phyloP scores from a whole-genome alignment of 92 coral and sea anemone genomes.

The Porites divaricata region DNA sequence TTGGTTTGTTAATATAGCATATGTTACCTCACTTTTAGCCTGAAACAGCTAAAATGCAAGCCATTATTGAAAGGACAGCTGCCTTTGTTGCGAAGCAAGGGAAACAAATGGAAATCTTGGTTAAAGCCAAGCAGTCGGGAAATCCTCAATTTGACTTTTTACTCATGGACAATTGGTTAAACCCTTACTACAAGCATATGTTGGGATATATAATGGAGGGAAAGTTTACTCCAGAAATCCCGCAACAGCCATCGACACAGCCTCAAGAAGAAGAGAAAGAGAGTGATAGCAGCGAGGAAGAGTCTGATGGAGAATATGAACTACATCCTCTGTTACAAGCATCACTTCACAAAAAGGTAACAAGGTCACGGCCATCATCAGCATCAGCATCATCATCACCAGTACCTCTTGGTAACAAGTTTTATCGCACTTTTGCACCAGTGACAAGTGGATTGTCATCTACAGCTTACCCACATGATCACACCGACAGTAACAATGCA shows the following conservation, averaged over 20 bases:
- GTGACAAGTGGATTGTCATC: constrained; percentile 36
- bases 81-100: constrained; percentile 94
- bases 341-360: constrained; percentile 78
- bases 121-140: constrained; percentile 99
- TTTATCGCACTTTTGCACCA: constrained; percentile 62
- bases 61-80: constrained; percentile 96
- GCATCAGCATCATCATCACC: constrained; percentile 77
- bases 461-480: constrained; percentile 39
- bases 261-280: constrained; percentile 62
- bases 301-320: constrained; percentile 91
- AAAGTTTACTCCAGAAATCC: constrained; percentile 70
- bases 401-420: constrained; percentile 62
- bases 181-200: constrained; percentile 94
- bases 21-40: constrained; percentile 65
- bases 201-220: constrained; percentile 75
- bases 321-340: constrained; percentile 95
- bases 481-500: neutral
- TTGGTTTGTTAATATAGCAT: neutral
- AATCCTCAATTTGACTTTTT: constrained; percentile 98
- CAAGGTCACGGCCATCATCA: constrained; percentile 61
- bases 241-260: constrained; percentile 56
- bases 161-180: constrained; percentile 89
- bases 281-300: constrained; percentile 13
- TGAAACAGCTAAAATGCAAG: constrained; percentile 92
- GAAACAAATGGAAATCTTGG: constrained; percentile 95